A percentile compares a stretch with the other conserved stretches of the same genome.
phyloP scores from a whole-genome alignment of 2,113 vertebrate species.

The Pontoporia blainvillei region DNA sequence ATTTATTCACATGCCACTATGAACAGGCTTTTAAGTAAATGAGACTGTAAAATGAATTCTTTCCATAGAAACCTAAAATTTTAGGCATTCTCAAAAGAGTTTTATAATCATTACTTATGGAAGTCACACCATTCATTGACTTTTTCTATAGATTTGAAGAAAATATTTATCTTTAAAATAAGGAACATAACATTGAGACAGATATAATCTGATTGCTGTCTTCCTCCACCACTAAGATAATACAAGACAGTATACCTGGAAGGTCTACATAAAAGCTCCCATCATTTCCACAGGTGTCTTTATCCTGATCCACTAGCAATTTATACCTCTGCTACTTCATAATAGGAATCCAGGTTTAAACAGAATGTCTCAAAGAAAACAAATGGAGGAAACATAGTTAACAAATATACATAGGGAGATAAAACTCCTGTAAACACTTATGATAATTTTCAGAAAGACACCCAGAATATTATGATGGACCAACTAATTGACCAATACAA shows the following conservation, averaged over 20 bases:
- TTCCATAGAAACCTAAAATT: neutral
- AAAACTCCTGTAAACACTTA: neutral
- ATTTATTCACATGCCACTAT: neutral
- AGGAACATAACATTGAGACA: neutral
- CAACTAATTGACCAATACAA: neutral
- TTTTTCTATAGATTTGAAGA: neutral
- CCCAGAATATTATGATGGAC: neutral
- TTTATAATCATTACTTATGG: neutral
- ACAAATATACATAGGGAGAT: neutral
- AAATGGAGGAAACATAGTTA: neutral
- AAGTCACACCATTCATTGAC: neutral
- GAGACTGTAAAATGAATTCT: neutral
- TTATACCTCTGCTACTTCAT: neutral
- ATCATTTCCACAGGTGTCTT: neutral
- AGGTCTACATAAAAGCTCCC: neutral
- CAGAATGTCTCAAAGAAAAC: constrained; percentile 17
- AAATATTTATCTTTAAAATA: neutral
- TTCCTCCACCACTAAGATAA: neutral
- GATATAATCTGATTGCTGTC: neutral
- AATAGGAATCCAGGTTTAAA: neutral
- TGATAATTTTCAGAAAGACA: neutral
- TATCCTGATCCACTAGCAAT: neutral
- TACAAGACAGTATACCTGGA: neutral
- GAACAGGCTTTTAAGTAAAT: neutral
- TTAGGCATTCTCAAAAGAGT: neutral